Evolutionary conservation across 2,888 invertebrate genomes (phyloP).

Genomic region (Homarus gammarus): DNA sequence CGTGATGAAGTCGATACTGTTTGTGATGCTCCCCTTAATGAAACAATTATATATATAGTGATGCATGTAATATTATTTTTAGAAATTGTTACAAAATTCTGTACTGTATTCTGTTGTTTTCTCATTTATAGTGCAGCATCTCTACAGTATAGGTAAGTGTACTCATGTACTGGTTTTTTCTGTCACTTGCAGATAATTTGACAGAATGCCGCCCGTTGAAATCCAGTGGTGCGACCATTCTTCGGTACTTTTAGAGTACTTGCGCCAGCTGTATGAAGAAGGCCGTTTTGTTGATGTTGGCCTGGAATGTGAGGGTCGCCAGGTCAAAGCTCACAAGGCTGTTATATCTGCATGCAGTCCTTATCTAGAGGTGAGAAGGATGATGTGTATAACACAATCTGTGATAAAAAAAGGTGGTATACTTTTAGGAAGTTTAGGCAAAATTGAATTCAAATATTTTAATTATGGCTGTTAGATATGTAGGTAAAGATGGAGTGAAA

Average conservation of each 20-base stretch:
- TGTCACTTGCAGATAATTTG: slow-evolving; percentile 21
- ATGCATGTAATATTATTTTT: too few relatives aligned
- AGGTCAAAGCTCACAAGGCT: slow-evolving; percentile 75
- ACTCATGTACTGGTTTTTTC: neutral
- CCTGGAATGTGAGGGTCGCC: slow-evolving; percentile 73
- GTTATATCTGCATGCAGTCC: slow-evolving; percentile 75
- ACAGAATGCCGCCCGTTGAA: slow-evolving; percentile 74
- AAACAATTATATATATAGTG: neutral
- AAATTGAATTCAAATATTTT: too few relatives aligned
- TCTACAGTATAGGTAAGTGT: neutral
- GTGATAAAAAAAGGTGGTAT: too few relatives aligned
- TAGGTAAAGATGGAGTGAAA: too few relatives aligned
- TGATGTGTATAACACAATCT: too few relatives aligned
- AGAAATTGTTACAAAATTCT: too few relatives aligned
- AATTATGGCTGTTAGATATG: too few relatives aligned
- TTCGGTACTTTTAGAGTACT: slow-evolving; percentile 72
- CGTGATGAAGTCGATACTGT: too few relatives aligned
- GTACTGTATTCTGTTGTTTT: too few relatives aligned
- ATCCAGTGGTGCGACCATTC: slow-evolving; percentile 76
- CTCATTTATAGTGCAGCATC: too few relatives aligned
- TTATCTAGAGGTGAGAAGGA: slow-evolving; percentile 64
- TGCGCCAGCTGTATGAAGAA: slow-evolving; percentile 75
- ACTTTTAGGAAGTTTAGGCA: too few relatives aligned
- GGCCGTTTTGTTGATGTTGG: slow-evolving; percentile 75
- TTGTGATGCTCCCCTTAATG: too few relatives aligned